Evolutionary conservation across 2,797 vertebrate species (phyloP), one percentile per base, ranked within the genome.

Genomic region (Cichlasoma orientale): DNA sequence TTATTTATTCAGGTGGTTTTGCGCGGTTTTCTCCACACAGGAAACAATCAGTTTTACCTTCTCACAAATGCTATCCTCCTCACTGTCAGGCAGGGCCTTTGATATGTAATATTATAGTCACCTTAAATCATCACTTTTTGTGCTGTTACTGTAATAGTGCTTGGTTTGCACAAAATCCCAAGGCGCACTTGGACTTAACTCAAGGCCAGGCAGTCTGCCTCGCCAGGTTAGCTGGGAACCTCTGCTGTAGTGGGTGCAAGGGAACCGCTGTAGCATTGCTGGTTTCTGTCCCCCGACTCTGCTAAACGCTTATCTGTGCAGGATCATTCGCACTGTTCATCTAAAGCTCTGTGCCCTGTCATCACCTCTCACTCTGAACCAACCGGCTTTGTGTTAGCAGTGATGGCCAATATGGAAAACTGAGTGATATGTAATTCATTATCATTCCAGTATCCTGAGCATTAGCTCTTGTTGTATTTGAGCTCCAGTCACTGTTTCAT

Each of bases 311-410:
- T n/a, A n/a, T n/a, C n/a, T 2, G 9, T 66, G 25, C 36, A 66
- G 38, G 27, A 56, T 0, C 14, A 36, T 31, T 50, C 8, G 5
- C 5, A 13, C 38, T 1, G 36, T n/a, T 14, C 47, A 31, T 23
- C 38, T 66, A 18, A 41, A 55, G 33, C 10, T 0, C 23, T 27
- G 1, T 27, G 21, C 44, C 5, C 2, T n/a, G 14, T n/a, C n/a
- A n/a, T n/a, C n/a, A n/a, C n/a, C n/a, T n/a, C n/a, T n/a, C n/a
- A n/a, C n/a, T n/a, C n/a, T n/a, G n/a, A n/a, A n/a, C n/a, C n/a
- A n/a, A n/a, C n/a, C n/a, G n/a, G n/a, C n/a, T n/a, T n/a, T n/a
- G n/a, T n/a, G n/a, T n/a, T n/a, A n/a, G n/a, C n/a, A n/a, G n/a
- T n/a, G n/a, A n/a, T n/a, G n/a, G n/a, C n/a, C n/a, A n/a, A n/a